Conservation (phyloP, 1,140 invertebrate species). For the Formica selysi region DNA sequence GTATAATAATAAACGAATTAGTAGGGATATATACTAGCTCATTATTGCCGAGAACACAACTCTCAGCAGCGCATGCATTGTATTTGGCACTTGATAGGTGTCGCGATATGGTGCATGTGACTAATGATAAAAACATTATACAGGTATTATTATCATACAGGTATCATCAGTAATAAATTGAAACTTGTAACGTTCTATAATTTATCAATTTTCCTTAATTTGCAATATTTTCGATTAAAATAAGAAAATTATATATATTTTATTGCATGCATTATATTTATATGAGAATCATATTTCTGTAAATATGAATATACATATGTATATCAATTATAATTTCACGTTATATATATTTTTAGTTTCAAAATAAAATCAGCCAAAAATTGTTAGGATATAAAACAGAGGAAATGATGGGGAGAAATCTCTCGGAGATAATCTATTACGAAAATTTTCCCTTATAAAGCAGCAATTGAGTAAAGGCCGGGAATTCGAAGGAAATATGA, state of each 20-base stretch:
- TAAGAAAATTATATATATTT: neutral
- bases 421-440: constrained; percentile 88
- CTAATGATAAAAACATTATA: constrained; percentile 93
- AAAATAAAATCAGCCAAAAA: constrained; percentile 93
- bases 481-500: constrained; percentile 95
- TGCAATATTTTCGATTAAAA: constrained; percentile 15
- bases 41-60: constrained; percentile 86
- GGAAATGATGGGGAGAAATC: constrained; percentile 92
- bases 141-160: constrained; percentile 93
- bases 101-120: constrained; percentile 94
- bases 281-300: neutral
- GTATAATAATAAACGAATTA: constrained; percentile 90
- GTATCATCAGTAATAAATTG: constrained; percentile 85
- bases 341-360: constrained; percentile 88
- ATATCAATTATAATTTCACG: constrained; percentile 20
- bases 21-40: constrained; percentile 88
- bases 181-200: neutral
- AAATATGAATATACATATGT: constrained; percentile 48
- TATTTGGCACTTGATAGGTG: constrained; percentile 94
- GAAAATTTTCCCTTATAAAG: constrained; percentile 89
- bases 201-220: neutral
- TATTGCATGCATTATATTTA: neutral
- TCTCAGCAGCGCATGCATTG: constrained; percentile 90
- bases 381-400: constrained; percentile 91
- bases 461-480: constrained; percentile 91